Conservation (phyloP, 2,888 invertebrate genomes). For the Elysia crispata region DNA sequence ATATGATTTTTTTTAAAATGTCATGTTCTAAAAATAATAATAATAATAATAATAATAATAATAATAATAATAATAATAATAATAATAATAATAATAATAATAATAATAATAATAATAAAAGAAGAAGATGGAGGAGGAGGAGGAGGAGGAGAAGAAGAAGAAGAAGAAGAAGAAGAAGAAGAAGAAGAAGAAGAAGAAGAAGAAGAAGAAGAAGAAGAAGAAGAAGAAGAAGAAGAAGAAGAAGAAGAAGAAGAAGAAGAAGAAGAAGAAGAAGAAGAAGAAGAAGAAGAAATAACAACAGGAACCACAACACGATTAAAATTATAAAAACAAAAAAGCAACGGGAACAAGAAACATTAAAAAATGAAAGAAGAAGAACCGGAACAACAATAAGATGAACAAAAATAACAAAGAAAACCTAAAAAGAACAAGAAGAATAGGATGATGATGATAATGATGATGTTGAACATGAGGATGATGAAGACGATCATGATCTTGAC, state of each 20-base stretch:
- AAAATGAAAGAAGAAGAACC: too few relatives aligned
- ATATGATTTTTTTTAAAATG: too few relatives aligned
- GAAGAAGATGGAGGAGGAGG: constrained; percentile 14
- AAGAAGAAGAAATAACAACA: constrained; percentile 17
- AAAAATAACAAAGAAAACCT: too few relatives aligned
- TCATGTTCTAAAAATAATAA: constrained; percentile 2
- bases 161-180: constrained; percentile 34
- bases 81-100: constrained; percentile 22
- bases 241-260: constrained; percentile 22
- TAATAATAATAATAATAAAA: constrained; percentile 20
- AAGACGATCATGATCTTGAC: too few relatives aligned
- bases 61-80: constrained; percentile 18
- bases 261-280: constrained; percentile 24
- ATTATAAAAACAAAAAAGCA: background rate
- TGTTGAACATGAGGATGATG: too few relatives aligned
- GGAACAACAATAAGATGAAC: too few relatives aligned
- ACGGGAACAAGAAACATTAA: too few relatives aligned
- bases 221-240: constrained; percentile 13
- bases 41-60: constrained; percentile 20
- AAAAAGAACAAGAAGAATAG: constrained; percentile 9
- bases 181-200: constrained; percentile 28
- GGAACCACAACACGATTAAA: background rate
- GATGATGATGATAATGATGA: too few relatives aligned
- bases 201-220: constrained; percentile 16
- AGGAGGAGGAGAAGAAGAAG: constrained; percentile 28